Percentiles rank a stretch among this genome's conserved stretches.
These are phyloP conservation scores for Oryzias sinensis DNA, from an alignment of 2,797 vertebrate genomes.

Conservation along the genomic window DNA sequence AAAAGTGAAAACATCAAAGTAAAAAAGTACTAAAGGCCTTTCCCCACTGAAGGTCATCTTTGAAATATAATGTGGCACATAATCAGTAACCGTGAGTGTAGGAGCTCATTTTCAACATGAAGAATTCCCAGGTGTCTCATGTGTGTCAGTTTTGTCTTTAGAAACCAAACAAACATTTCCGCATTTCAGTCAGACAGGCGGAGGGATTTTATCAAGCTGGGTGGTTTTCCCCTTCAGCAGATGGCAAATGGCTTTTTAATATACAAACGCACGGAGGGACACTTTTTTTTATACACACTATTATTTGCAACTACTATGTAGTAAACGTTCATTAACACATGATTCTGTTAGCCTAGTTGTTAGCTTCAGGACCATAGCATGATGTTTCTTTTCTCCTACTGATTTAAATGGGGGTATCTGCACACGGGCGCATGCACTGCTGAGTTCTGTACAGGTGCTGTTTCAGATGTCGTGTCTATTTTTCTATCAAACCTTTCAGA, in stretches of 20 bases:
- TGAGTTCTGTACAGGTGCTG: constrained; percentile 51
- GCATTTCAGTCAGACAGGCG: no score
- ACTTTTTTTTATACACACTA: constrained; percentile 72
- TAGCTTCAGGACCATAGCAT: constrained; percentile 62
- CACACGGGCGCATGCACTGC: constrained; percentile 67
- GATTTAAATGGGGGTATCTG: constrained; percentile 40
- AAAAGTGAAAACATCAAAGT: no score
- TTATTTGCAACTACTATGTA: constrained; percentile 81
- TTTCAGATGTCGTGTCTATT: constrained; percentile 76
- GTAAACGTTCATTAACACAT: constrained; percentile 71
- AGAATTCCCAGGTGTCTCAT: no score
- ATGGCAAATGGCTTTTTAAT: constrained; percentile 9
- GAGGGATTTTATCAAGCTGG: no score
- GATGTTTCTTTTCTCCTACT: constrained; percentile 59
- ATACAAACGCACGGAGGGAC: constrained; percentile 30
- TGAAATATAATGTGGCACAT: no score
- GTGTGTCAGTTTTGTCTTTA: no score
- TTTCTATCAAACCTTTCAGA: constrained; percentile 71
- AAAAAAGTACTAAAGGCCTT: no score
- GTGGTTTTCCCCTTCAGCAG: constrained; percentile 9
- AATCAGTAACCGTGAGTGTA: no score
- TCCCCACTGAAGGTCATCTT: no score
- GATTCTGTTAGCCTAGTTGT: constrained; percentile 56
- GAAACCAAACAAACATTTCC: no score
- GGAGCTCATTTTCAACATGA: no score